Evolutionary conservation across 2,113 vertebrate species (phyloP).

Genomic region (Hoplias malabaricus): DNA sequence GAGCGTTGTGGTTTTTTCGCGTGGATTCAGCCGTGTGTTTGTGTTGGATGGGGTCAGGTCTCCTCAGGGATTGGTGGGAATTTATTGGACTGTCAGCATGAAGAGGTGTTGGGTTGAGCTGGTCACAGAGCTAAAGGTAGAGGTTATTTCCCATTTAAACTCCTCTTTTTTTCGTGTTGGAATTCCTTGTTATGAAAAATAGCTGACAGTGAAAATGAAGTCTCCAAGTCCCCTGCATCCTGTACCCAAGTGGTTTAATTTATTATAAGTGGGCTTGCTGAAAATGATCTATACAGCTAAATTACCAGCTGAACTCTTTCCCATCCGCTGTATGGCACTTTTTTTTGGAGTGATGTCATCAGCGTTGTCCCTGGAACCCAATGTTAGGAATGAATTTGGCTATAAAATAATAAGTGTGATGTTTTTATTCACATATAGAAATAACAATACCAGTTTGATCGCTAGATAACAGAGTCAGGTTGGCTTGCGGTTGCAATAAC

Average conservation of each 20-base stretch:
- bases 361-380: neutral
- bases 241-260: constrained; percentile 12
- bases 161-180: neutral
- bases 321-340: neutral
- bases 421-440: constrained; percentile 25
- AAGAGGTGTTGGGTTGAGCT: constrained; percentile 45
- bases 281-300: neutral
- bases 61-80: constrained; percentile 21
- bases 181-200: constrained; percentile 5
- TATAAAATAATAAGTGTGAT: constrained; percentile 22
- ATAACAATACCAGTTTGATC: constrained; percentile 15
- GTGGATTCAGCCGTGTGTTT: constrained; percentile 37
- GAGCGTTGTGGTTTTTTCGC: neutral
- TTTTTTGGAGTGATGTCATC: neutral
- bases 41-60: constrained; percentile 41
- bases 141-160: constrained; percentile 51
- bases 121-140: constrained; percentile 54
- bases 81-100: constrained; percentile 45
- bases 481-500: constrained; percentile 2
- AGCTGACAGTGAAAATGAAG: constrained; percentile 2
- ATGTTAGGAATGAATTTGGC: constrained; percentile 1
- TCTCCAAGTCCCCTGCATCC: neutral
- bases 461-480: neutral
- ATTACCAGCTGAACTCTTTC: neutral
- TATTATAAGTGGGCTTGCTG: constrained; percentile 1